Conservation (phyloP, 2,113 vertebrate species). For the Hippocampus abdominalis region DNA sequence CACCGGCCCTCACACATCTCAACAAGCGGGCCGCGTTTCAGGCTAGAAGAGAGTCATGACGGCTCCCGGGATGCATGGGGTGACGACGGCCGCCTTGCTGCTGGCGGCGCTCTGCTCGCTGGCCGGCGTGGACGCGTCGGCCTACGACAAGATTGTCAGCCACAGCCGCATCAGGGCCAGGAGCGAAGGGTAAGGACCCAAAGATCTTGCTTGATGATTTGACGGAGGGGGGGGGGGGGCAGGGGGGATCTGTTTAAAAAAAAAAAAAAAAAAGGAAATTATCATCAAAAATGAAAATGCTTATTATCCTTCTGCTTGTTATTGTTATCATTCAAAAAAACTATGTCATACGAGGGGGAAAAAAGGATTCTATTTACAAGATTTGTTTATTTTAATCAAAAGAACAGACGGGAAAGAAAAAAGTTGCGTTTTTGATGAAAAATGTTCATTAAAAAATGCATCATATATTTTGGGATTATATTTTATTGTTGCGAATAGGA, state of each 20-base stretch:
- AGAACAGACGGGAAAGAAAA: background rate
- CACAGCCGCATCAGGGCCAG: conserved; percentile 95
- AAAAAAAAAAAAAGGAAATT: too few species aligned
- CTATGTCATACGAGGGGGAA: too few species aligned
- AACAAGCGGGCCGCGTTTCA: conserved; percentile 40
- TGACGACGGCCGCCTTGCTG: conserved; percentile 63
- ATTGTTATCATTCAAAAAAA: too few species aligned
- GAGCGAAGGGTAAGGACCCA: conserved; percentile 85
- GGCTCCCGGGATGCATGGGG: conserved; percentile 75
- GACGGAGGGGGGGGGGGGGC: too few species aligned
- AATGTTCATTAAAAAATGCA: background rate
- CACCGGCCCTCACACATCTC: conserved; percentile 64
- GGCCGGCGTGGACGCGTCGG: conserved; percentile 76
- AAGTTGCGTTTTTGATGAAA: background rate
- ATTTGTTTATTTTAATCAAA: too few species aligned
- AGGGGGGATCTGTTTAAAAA: too few species aligned
- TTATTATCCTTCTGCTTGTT: too few species aligned
- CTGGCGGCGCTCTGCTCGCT: conserved; percentile 72
- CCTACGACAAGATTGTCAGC: conserved; percentile 93
- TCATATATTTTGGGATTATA: too few species aligned
- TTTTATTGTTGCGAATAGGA: too few species aligned
- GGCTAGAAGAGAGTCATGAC: background rate
- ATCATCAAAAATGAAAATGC: too few species aligned
- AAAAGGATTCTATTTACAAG: too few species aligned
- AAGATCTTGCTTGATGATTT: too few species aligned